These are phyloP conservation scores for Pseudoatta argentina DNA, from an alignment of 1,140 invertebrate species.

Conservation along the genomic window DNA sequence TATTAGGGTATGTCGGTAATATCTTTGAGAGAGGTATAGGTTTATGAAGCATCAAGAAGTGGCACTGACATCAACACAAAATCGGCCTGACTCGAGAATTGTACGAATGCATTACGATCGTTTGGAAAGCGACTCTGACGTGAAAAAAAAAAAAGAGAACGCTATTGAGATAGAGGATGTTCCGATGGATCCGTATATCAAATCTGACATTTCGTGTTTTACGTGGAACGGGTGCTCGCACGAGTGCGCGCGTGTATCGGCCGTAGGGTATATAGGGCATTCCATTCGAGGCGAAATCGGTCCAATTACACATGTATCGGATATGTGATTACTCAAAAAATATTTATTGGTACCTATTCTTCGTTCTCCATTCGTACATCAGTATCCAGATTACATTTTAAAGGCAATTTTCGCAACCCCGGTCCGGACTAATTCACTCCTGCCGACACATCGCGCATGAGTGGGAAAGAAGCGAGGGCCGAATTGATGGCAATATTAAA, in stretches of 20 bases:
- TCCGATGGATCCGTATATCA: slow-evolving; percentile 67
- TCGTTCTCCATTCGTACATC: slow-evolving; percentile 57
- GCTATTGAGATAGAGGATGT: slow-evolving; percentile 53
- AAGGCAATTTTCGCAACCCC: slow-evolving; percentile 53
- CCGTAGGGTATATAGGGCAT: slow-evolving; percentile 67
- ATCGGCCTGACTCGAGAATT: slow-evolving; percentile 58
- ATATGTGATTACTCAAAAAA: slow-evolving; percentile 72
- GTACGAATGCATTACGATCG: slow-evolving; percentile 42
- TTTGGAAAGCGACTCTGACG: slow-evolving; percentile 44
- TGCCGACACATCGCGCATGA: slow-evolving; percentile 39
- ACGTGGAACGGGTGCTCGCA: slow-evolving; percentile 56
- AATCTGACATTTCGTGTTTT: slow-evolving; percentile 73
- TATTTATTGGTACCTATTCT: slow-evolving; percentile 69
- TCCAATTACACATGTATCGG: slow-evolving; percentile 74
- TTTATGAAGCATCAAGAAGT: slow-evolving; percentile 34
- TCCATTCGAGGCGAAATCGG: slow-evolving; percentile 70
- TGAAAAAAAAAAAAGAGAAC: slow-evolving; percentile 32
- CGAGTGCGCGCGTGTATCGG: slow-evolving; percentile 54
- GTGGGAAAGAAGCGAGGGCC: slow-evolving; percentile 53
- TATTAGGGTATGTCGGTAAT: not conserved
- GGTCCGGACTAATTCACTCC: slow-evolving; percentile 61
- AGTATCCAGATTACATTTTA: slow-evolving; percentile 65
- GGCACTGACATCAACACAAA: slow-evolving; percentile 3
- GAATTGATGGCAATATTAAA: slow-evolving; percentile 76
- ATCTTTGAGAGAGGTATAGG: slow-evolving; percentile 7